Percentiles rank a stretch among this genome's conserved stretches.
These are phyloP conservation scores for Pachyrhynchus sulphureomaculatus DNA, from an alignment of 1,140 invertebrate species.

Conservation along the genomic window DNA sequence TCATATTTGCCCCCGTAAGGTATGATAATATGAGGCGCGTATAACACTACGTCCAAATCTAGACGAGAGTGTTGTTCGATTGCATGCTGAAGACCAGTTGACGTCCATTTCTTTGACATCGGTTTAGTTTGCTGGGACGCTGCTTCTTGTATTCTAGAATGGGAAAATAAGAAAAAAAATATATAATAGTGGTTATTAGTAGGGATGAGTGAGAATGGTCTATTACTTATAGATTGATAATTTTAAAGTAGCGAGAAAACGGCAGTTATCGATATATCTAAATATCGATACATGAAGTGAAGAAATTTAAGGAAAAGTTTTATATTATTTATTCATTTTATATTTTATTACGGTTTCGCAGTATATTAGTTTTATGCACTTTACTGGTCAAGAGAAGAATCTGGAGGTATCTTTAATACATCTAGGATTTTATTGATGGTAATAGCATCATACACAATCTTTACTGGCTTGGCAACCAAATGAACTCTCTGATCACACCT, in stretches of 20 bases:
- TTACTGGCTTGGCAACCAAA: conserved; percentile 73
- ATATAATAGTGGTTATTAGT: too few relatives aligned
- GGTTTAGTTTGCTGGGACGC: conserved; percentile 85
- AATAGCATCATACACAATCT: conserved; percentile 86
- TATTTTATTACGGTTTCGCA: too few relatives aligned
- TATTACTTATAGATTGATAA: too few relatives aligned
- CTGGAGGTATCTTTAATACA: conserved; percentile 79
- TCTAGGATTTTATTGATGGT: conserved; percentile 82
- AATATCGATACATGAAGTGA: too few relatives aligned
- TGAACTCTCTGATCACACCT: conserved; percentile 77
- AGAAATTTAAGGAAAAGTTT: too few relatives aligned
- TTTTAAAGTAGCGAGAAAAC: too few relatives aligned
- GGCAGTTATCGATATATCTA: too few relatives aligned
- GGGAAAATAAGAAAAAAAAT: too few relatives aligned
- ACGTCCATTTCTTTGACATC: too few relatives aligned
- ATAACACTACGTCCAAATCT: conserved; percentile 84
- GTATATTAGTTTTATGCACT: too few relatives aligned
- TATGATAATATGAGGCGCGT: conserved; percentile 85
- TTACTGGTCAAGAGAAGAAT: conserved; percentile 77
- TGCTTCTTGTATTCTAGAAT: conserved; percentile 79
- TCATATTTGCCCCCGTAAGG: conserved; percentile 81
- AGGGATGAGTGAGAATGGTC: too few relatives aligned
- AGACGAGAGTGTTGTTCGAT: conserved; percentile 84
- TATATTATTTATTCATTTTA: too few relatives aligned
- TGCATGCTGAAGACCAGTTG: conserved; percentile 86